phyloP scores from a whole-genome alignment of 2,888 invertebrate species.

The Brachypterus glaber region DNA sequence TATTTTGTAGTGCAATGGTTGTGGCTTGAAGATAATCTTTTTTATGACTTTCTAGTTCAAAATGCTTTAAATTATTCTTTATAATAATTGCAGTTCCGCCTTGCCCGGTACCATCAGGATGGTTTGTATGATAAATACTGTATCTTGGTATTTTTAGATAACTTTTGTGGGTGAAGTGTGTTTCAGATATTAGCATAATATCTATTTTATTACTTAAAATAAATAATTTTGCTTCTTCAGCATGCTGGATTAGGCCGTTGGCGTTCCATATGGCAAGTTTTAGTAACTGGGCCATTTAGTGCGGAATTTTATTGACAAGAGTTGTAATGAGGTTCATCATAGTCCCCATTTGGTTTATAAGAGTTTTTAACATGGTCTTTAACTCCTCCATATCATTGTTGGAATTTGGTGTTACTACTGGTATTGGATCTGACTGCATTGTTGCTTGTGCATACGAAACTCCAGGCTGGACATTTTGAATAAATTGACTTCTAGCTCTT shows the following conservation, averaged over 20 bases:
- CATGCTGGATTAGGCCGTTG: slow-evolving; percentile 20
- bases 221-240: slow-evolving; percentile 18
- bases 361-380: too few species aligned
- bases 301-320: slow-evolving; percentile 1
- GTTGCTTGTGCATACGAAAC: too few species aligned
- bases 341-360: too few species aligned
- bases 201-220: slow-evolving; percentile 20
- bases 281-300: slow-evolving; percentile 3
- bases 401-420: too few species aligned
- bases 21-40: slow-evolving; percentile 9
- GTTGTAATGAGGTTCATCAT: slow-evolving; percentile 4
- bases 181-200: slow-evolving; percentile 18
- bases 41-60: slow-evolving; percentile 4
- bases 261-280: slow-evolving; percentile 16
- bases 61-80: slow-evolving; percentile 5
- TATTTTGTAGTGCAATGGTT: slow-evolving; percentile 1
- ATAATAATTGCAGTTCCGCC: too few species aligned
- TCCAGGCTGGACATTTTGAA: too few species aligned
- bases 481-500: too few species aligned
- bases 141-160: slow-evolving; percentile 18
- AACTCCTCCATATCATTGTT: too few species aligned
- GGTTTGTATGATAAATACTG: slow-evolving; percentile 18
- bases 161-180: slow-evolving; percentile 20
- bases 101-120: slow-evolving; percentile 19
- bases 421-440: too few species aligned